These are phyloP conservation scores for Hypselothyrea guttata DNA, from an alignment of 2,888 invertebrate species.

Conservation along the genomic window DNA sequence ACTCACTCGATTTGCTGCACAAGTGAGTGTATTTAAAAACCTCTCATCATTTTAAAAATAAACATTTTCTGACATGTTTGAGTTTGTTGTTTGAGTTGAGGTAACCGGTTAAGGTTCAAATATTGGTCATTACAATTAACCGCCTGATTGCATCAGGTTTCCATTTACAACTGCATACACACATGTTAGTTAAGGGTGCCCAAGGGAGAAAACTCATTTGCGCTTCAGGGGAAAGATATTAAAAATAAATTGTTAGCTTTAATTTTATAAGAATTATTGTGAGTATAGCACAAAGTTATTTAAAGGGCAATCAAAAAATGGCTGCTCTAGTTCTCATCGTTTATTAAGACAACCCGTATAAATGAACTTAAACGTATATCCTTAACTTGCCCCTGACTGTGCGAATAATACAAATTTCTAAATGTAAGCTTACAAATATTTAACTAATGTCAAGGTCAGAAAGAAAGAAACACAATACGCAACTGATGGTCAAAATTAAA, in stretches of 20 bases:
- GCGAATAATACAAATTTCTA: no score
- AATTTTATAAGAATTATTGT: no score
- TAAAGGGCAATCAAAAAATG: no score
- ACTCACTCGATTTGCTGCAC: constrained; percentile 32
- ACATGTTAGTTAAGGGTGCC: constrained; percentile 7
- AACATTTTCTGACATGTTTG: constrained; percentile 35
- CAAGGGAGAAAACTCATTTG: not conserved
- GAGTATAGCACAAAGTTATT: no score
- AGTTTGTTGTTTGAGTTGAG: constrained; percentile 30
- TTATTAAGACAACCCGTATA: no score
- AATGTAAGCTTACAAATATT: constrained; percentile 61
- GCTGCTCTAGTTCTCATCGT: no score
- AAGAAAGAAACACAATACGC: not conserved
- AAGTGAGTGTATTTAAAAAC: constrained; percentile 43
- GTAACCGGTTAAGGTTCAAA: constrained; percentile 56
- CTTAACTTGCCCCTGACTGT: no score
- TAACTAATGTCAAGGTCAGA: constrained; percentile 64
- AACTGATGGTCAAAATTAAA: no score
- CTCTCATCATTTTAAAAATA: constrained; percentile 56
- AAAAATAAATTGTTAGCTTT: no score
- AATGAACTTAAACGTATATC: no score
- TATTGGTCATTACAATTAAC: constrained; percentile 70
- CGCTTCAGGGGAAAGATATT: not conserved
- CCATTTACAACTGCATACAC: constrained; percentile 36
- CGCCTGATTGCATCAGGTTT: constrained; percentile 53